Conservation (phyloP, 1,140 invertebrate genomes). For the Aporrectodea caliginosa region DNA sequence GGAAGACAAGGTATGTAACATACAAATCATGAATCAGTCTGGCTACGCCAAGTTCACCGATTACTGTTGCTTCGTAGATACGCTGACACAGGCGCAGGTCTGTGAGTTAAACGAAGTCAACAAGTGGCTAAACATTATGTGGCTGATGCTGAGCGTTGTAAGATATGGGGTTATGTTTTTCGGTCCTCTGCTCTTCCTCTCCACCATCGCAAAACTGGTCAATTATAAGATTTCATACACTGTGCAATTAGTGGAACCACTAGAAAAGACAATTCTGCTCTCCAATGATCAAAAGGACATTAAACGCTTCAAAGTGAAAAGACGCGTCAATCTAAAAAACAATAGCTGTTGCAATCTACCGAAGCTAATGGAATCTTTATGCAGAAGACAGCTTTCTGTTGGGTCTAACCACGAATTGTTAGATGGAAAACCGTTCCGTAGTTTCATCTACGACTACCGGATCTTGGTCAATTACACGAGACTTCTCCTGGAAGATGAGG, state of each 20-base stretch:
- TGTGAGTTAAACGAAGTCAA: conserved; percentile 37
- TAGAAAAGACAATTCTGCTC: conserved; percentile 17
- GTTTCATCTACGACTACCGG: conserved; percentile 24
- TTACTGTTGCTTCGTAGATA: conserved; percentile 18
- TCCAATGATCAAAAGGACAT: conserved; percentile 5
- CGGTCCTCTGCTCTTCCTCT: conserved; percentile 44
- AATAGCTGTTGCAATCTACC: conserved; percentile 5
- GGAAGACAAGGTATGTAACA: conserved; percentile 42
- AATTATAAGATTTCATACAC: conserved; percentile 24
- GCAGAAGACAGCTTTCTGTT: neutral
- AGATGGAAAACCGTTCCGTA: conserved; percentile 7
- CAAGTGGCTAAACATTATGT: conserved; percentile 48
- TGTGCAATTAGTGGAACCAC: conserved; percentile 30
- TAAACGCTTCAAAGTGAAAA: conserved; percentile 13
- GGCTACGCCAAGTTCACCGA: conserved; percentile 33
- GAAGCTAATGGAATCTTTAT: conserved; percentile 22
- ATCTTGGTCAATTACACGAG: conserved; percentile 31
- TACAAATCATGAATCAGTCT: conserved; percentile 37
- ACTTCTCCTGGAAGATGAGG: conserved; percentile 30
- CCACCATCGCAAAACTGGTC: conserved; percentile 39
- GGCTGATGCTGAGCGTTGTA: conserved; percentile 44
- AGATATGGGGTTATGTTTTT: conserved; percentile 48
- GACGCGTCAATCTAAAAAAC: conserved; percentile 12
- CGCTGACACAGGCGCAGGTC: neutral
- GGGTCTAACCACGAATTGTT: neutral